Percentiles rank a stretch among this genome's conserved stretches.
These are phyloP conservation scores for Dryas iulia DNA, from an alignment of 1,140 invertebrate species.

Conservation along the genomic window DNA sequence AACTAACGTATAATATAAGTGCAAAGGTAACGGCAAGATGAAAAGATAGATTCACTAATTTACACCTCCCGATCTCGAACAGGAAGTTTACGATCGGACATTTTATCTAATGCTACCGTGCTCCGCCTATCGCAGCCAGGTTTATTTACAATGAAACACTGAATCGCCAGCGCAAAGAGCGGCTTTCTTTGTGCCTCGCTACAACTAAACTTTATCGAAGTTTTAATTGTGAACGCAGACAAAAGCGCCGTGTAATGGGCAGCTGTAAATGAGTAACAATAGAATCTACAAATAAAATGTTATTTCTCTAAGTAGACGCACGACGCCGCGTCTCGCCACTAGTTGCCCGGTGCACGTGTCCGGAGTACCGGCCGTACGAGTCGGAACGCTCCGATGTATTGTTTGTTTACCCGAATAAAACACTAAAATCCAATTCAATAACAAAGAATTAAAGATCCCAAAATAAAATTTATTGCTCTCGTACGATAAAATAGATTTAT, in stretches of 20 bases:
- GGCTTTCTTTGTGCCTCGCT: conserved; percentile 66
- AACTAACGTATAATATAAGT: conserved; percentile 3
- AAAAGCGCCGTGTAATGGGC: conserved; percentile 60
- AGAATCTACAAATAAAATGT: conserved; percentile 69
- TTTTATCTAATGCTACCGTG: conserved; percentile 69
- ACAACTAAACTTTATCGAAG: conserved; percentile 70
- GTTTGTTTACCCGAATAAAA: conserved; percentile 80
- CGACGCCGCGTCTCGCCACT: conserved; percentile 52
- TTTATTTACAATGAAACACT: conserved; percentile 65
- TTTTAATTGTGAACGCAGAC: conserved; percentile 76
- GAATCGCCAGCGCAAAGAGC: conserved; percentile 60
- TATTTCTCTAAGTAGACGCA: conserved; percentile 57
- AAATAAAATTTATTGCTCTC: conserved; percentile 79
- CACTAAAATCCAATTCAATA: conserved; percentile 80
- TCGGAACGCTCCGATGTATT: conserved; percentile 68
- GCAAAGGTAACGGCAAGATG: conserved; percentile 62
- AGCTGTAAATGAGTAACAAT: conserved; percentile 43
- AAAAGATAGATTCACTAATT: conserved; percentile 74
- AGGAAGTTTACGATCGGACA: conserved; percentile 73
- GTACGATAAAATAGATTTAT: conserved; percentile 80
- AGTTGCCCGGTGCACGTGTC: conserved; percentile 67
- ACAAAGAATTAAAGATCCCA: conserved; percentile 80
- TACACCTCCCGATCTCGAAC: conserved; percentile 64
- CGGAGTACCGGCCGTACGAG: conserved; percentile 49
- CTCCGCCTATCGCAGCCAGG: conserved; percentile 42